A percentile compares a stretch with the other conserved stretches of the same genome.
phyloP scores from a whole-genome alignment of 2,797 vertebrate genomes.

The Euthynnus affinis region DNA sequence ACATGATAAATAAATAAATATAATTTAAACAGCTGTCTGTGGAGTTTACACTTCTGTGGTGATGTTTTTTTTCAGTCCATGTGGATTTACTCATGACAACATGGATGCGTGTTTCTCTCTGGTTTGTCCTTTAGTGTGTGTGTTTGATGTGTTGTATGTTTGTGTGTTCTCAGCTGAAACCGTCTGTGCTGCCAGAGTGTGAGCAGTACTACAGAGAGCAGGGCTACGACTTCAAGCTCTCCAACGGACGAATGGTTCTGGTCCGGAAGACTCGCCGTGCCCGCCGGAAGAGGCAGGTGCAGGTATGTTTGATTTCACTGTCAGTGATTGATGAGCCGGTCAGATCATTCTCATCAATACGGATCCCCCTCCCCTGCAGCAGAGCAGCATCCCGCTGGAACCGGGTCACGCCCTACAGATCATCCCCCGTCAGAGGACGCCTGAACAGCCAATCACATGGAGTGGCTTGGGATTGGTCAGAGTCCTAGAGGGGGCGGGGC shows the following conservation, averaged over 20 bases:
- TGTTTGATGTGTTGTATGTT: background rate
- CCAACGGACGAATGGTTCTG: constrained; percentile 87
- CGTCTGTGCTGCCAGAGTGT: constrained; percentile 84
- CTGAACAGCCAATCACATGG: constrained; percentile 81
- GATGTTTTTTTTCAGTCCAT: too few relatives aligned
- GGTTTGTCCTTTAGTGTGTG: background rate
- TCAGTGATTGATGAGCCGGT: background rate
- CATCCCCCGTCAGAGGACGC: constrained; percentile 80
- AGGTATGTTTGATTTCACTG: constrained; percentile 46
- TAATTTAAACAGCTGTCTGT: too few relatives aligned
- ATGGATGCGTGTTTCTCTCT: too few relatives aligned
- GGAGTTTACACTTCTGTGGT: too few relatives aligned
- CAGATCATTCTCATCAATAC: background rate
- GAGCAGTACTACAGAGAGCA: constrained; percentile 87
- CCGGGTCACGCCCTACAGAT: constrained; percentile 71
- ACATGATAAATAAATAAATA: too few relatives aligned
- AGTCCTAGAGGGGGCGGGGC: constrained; percentile 82
- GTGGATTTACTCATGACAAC: too few relatives aligned
- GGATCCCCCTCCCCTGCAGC: constrained; percentile 26
- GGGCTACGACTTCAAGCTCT: constrained; percentile 87
- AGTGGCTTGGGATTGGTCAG: constrained; percentile 89
- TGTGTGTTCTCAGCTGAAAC: constrained; percentile 75
- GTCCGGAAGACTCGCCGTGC: constrained; percentile 78
- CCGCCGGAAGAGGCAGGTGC: constrained; percentile 65
- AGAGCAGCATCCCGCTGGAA: constrained; percentile 71